A percentile compares a stretch with the other conserved stretches of the same genome.
Evolutionary conservation across 37 sponge, comb jelly and placozoan species (phyloP).

Genomic region (Cladorhizidae sp.): DNA sequence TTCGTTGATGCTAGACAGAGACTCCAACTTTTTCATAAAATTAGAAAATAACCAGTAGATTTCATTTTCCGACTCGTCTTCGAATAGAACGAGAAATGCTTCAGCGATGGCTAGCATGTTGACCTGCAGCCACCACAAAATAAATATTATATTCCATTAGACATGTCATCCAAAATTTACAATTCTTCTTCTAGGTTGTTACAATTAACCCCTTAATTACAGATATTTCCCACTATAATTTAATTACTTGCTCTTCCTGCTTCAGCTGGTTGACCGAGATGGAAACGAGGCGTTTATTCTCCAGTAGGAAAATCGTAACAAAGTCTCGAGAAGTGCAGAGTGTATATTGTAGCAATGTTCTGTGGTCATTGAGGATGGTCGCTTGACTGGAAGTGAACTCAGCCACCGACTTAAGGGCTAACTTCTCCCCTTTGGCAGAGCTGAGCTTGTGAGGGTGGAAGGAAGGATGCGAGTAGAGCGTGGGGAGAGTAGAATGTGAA

Average conservation of each 20-base stretch:
- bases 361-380: background rate
- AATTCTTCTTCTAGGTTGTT: too few relatives aligned
- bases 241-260: constrained; percentile 3
- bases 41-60: constrained; percentile 50
- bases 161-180: background rate
- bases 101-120: constrained; percentile 29
- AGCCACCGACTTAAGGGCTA: background rate
- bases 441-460: background rate
- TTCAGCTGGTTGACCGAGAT: constrained; percentile 8
- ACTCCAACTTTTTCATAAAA: constrained; percentile 41
- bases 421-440: background rate
- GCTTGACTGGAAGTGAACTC: background rate
- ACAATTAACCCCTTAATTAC: too few relatives aligned
- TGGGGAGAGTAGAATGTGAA: background rate
- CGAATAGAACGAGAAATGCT: constrained; percentile 26
- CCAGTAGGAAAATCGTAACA: constrained; percentile 35
- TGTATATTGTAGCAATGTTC: background rate
- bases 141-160: background rate
- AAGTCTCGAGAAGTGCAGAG: constrained; percentile 8
- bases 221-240: background rate
- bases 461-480: background rate
- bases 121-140: background rate
- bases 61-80: constrained; percentile 33
- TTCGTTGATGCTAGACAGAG: background rate
- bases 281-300: constrained; percentile 21